phyloP scores from a whole-genome alignment of 2,797 vertebrate genomes.

The Phalanger gymnotis region DNA sequence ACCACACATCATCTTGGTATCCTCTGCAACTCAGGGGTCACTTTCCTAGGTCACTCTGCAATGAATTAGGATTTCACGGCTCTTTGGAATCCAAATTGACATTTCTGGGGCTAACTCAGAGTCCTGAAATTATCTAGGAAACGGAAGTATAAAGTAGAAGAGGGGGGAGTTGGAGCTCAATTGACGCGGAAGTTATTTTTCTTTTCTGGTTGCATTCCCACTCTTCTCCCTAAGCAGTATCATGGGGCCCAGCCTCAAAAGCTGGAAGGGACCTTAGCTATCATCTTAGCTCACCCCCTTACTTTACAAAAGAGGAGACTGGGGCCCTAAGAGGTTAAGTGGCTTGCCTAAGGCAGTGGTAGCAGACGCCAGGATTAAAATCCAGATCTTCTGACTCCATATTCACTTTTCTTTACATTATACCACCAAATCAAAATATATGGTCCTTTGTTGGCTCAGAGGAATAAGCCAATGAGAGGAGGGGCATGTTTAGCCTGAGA shows the following conservation, averaged over 20 bases:
- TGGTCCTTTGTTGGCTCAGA: not conserved
- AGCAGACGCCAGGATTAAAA: not conserved
- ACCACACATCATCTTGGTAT: not conserved
- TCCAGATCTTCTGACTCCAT: conserved; percentile 17
- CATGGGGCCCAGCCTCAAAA: not conserved
- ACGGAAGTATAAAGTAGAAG: not conserved
- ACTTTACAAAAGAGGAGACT: not conserved
- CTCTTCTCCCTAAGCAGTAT: not conserved
- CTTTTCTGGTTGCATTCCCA: not conserved
- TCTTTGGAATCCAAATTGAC: not conserved
- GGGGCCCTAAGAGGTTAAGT: not conserved
- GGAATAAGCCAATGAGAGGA: not conserved
- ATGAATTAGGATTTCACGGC: not conserved
- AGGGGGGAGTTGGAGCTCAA: not conserved
- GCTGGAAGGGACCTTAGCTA: not conserved
- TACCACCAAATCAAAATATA: not conserved
- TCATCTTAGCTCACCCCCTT: not conserved
- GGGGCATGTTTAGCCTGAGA: not conserved
- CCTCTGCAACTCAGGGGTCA: not conserved
- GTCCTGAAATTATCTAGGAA: not conserved
- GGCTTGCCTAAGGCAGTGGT: not conserved
- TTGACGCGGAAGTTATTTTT: not conserved
- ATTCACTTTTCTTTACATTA: not conserved
- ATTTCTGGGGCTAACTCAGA: not conserved
- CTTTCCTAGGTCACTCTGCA: not conserved